These are phyloP conservation scores for Mythimna impura DNA, from an alignment of 2,888 invertebrate species.

Conservation along the genomic window DNA sequence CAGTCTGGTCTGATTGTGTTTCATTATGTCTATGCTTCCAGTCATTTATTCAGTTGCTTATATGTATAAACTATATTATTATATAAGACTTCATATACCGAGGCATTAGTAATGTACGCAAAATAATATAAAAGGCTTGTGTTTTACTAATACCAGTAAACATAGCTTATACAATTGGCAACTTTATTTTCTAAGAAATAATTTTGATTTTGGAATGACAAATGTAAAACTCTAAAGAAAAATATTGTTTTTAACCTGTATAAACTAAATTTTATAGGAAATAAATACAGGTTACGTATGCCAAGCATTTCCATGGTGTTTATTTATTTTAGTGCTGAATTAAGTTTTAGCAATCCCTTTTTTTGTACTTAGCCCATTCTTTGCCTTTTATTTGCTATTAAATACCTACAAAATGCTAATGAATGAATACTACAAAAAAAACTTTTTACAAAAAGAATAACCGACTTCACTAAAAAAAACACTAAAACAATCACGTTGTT, in stretches of 20 bases:
- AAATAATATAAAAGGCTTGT: not conserved
- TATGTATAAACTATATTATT: constrained; percentile 6
- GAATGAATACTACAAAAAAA: too few species aligned
- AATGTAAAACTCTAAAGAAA: not conserved
- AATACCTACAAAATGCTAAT: too few species aligned
- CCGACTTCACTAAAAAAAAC: too few species aligned
- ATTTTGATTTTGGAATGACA: constrained; percentile 7
- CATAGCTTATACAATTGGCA: not conserved
- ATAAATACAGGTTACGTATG: not conserved
- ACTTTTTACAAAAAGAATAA: too few species aligned
- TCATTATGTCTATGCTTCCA: constrained; percentile 5
- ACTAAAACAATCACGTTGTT: too few species aligned
- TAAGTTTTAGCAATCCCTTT: not conserved
- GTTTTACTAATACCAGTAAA: not conserved
- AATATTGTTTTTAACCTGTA: not conserved
- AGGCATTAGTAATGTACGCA: not conserved
- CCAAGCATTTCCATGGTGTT: constrained; percentile 12
- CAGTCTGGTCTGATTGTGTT: not conserved
- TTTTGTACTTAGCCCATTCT: not conserved
- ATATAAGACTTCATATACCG: constrained; percentile 16
- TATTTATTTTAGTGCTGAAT: not conserved
- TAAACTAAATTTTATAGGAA: not conserved
- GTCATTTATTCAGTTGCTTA: not conserved
- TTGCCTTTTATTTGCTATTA: too few species aligned
- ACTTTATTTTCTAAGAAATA: not conserved